phyloP scores from a whole-genome alignment of 2,888 invertebrate genomes.

The Dysmachus trigonus region DNA sequence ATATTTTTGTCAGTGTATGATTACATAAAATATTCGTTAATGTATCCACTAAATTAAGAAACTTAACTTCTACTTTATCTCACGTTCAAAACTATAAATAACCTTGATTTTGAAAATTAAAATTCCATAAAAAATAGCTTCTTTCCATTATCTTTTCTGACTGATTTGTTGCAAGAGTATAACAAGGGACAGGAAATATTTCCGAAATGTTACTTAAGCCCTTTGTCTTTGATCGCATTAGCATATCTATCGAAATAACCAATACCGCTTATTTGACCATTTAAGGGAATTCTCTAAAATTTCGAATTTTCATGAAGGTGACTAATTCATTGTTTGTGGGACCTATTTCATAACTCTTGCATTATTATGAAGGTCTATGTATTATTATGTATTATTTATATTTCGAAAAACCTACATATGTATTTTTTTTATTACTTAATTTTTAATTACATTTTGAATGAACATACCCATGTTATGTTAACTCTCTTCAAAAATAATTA shows the following conservation, averaged over 20 bases:
- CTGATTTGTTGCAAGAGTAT: background rate
- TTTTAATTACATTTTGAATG: no score
- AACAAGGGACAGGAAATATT: background rate
- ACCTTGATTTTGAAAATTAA: background rate
- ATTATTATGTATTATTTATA: background rate
- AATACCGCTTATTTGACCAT: background rate
- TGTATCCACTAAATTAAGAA: no score
- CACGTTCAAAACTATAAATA: background rate
- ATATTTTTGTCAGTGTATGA: no score
- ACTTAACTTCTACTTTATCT: no score
- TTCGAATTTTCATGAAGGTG: background rate
- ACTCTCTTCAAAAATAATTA: no score
- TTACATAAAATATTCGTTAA: no score
- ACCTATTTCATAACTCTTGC: background rate
- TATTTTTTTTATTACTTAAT: no score
- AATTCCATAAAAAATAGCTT: background rate
- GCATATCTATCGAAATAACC: background rate
- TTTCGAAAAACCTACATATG: no score
- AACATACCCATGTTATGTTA: no score
- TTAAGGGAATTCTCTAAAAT: background rate
- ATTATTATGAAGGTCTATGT: background rate
- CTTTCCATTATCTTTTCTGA: background rate
- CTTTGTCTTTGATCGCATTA: background rate
- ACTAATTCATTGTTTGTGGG: background rate
- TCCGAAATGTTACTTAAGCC: background rate